Conservation (phyloP, 2,113 vertebrate species). For the Calypte anna region DNA sequence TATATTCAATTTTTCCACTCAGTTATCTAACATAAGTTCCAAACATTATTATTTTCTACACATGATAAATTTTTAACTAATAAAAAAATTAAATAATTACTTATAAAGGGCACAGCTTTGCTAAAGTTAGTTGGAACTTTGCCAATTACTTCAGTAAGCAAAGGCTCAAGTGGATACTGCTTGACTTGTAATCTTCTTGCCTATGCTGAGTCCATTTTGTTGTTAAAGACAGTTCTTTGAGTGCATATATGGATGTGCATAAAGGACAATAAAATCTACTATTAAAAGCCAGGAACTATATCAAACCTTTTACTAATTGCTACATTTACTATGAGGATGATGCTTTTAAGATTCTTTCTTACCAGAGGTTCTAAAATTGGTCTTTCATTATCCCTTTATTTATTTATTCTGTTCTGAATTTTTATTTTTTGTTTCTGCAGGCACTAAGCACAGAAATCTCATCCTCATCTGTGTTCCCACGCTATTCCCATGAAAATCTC, state of each 20-base stretch:
- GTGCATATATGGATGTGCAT: not conserved
- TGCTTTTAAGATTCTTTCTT: not conserved
- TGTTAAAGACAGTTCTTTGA: not conserved
- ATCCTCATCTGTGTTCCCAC: not conserved
- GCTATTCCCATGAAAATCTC: slow-evolving; percentile 33
- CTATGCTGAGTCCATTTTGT: not conserved
- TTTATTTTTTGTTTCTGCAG: slow-evolving; percentile 45
- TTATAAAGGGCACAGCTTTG: not conserved
- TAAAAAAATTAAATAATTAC: not conserved
- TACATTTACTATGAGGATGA: not conserved
- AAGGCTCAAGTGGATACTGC: not conserved
- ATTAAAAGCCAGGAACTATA: not conserved
- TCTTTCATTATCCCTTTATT: not conserved
- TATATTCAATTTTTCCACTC: not conserved
- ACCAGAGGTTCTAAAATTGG: not conserved
- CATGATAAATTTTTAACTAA: not conserved
- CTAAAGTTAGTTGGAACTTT: not conserved
- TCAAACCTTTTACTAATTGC: not conserved
- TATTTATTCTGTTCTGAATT: slow-evolving; percentile 13
- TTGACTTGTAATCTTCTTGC: not conserved
- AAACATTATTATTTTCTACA: not conserved
- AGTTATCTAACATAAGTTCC: not conserved
- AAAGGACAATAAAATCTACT: not conserved
- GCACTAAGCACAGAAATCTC: not conserved
- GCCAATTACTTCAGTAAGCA: not conserved